Conservation (phyloP, 2,888 invertebrate species). For the Eupelmus urozonus region DNA sequence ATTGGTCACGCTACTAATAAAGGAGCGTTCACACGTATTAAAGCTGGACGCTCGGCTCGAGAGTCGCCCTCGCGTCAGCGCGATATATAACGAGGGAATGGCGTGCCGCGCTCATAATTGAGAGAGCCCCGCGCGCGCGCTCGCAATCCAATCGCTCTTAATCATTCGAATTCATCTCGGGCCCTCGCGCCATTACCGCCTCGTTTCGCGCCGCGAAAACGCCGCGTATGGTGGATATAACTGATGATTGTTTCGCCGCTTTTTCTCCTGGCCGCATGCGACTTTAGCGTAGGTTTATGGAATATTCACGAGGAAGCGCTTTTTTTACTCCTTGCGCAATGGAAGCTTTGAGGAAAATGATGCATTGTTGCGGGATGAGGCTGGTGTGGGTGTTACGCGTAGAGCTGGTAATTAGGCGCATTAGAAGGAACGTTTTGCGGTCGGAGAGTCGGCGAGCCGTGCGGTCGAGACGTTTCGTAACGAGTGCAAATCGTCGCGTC, state of each 20-base stretch:
- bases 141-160: constrained; percentile 76
- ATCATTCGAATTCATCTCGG: constrained; percentile 74
- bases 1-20: constrained; percentile 78
- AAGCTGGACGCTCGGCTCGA: constrained; percentile 65
- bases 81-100: constrained; percentile 76
- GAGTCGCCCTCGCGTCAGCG: constrained; percentile 34
- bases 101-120: constrained; percentile 75
- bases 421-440: no score
- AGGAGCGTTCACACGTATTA: constrained; percentile 76
- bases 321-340: no score
- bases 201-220: constrained; percentile 59
- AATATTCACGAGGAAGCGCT: no score
- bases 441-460: no score
- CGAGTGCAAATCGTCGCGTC: no score
- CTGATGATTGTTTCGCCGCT: not conserved
- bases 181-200: constrained; percentile 57
- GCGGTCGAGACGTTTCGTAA: no score
- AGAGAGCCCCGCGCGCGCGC: constrained; percentile 71
- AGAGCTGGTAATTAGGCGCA: no score
- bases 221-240: not conserved
- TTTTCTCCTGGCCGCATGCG: no score
- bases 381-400: no score
- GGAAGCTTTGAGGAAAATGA: no score
- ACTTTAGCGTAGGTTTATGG: no score
- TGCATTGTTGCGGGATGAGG: no score